phyloP scores from a whole-genome alignment of 2,888 invertebrate species.

The Sepiola atlantica region DNA sequence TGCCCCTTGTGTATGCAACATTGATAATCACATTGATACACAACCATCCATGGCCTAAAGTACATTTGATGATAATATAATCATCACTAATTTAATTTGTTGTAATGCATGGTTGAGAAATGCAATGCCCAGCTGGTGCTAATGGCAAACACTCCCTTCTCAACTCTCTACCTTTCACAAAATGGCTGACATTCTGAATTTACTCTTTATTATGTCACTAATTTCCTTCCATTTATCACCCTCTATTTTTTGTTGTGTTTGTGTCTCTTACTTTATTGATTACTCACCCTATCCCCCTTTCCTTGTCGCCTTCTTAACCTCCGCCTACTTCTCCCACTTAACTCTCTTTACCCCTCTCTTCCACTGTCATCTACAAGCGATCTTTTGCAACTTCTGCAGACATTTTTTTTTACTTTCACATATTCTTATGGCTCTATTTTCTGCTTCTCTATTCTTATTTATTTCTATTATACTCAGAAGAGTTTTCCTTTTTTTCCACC shows the following conservation, averaged over 20 bases:
- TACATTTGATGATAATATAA: background rate
- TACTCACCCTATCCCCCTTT: background rate
- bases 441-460: background rate
- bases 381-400: background rate
- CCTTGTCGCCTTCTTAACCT: background rate
- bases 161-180: background rate
- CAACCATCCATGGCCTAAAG: slow-evolving; percentile 12
- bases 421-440: background rate
- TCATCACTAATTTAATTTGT: background rate
- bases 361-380: background rate
- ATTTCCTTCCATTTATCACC: background rate
- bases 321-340: background rate
- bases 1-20: background rate
- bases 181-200: background rate
- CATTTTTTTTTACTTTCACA: background rate
- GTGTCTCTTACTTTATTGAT: background rate
- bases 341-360: background rate
- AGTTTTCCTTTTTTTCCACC: background rate
- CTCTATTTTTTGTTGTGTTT: background rate
- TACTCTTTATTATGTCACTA: background rate
- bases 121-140: slow-evolving; percentile 32
- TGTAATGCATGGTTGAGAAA: background rate
- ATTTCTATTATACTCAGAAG: background rate
- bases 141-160: background rate
- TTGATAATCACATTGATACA: slow-evolving; percentile 32